phyloP scores from a whole-genome alignment of 2,113 vertebrate genomes.

The Lophura nycthemera region DNA sequence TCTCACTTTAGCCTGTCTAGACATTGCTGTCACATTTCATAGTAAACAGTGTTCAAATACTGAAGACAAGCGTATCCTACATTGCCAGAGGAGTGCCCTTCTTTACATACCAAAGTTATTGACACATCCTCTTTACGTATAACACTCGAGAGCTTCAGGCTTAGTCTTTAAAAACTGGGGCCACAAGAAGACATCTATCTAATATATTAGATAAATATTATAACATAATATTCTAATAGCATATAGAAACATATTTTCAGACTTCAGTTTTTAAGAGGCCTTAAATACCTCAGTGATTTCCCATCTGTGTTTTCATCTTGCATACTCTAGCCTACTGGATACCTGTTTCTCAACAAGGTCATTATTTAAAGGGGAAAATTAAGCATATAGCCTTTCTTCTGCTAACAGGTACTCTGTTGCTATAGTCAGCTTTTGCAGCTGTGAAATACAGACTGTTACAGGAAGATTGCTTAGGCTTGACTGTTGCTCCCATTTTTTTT shows the following conservation, averaged over 20 bases:
- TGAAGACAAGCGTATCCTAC: not conserved
- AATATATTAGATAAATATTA: too few species aligned
- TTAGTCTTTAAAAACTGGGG: not conserved
- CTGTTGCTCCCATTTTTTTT: not conserved
- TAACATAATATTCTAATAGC: not conserved
- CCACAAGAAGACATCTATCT: not conserved
- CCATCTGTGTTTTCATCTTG: not conserved
- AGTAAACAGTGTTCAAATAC: not conserved
- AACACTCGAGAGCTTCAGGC: not conserved
- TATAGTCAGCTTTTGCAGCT: not conserved
- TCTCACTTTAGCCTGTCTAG: not conserved
- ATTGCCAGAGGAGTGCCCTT: not conserved
- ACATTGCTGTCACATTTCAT: not conserved
- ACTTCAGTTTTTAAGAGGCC: not conserved
- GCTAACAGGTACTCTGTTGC: not conserved
- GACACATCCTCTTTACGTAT: accelerated
- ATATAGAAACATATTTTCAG: not conserved
- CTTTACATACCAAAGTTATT: not conserved
- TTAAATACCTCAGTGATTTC: not conserved
- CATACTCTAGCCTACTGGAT: not conserved
- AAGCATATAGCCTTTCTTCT: not conserved
- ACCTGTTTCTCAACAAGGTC: not conserved
- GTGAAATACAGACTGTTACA: accelerated
- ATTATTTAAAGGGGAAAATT: not conserved
- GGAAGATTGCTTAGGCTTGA: not conserved